Conservation (phyloP, 2,888 invertebrate genomes). For the Acleris emargana region DNA sequence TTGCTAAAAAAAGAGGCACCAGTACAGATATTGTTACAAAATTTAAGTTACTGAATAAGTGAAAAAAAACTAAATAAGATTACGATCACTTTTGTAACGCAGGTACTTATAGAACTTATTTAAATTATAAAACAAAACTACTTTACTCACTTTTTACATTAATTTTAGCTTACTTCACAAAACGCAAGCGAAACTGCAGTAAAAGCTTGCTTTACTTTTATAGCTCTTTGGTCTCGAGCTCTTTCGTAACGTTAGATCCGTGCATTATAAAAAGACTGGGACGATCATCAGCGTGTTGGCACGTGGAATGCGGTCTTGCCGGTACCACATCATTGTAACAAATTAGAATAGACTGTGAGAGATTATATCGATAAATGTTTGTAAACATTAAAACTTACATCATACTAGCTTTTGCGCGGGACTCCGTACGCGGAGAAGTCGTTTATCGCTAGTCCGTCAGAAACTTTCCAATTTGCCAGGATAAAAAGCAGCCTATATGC, state of each 20-base stretch:
- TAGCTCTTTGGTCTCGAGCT: slow-evolving; percentile 1
- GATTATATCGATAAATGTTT: neutral
- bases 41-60: too few relatives aligned
- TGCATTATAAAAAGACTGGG: slow-evolving; percentile 49
- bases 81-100: too few relatives aligned
- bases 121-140: too few relatives aligned
- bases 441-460: too few relatives aligned
- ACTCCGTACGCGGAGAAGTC: neutral
- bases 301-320: slow-evolving; percentile 68
- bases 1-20: too few relatives aligned
- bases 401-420: neutral
- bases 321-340: slow-evolving; percentile 54
- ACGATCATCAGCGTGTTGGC: slow-evolving; percentile 47
- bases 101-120: too few relatives aligned
- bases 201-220: slow-evolving; percentile 1
- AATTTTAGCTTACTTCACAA: neutral
- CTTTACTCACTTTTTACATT: neutral
- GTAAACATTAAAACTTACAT: neutral
- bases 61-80: too few relatives aligned
- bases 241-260: slow-evolving; percentile 43
- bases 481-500: too few relatives aligned
- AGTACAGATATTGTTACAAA: too few relatives aligned
- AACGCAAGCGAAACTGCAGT: neutral
- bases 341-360: slow-evolving; percentile 45
- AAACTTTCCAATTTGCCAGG: too few relatives aligned